These are phyloP conservation scores for Lemur catta DNA, from an alignment of 2,797 vertebrate species.

Conservation along the genomic window DNA sequence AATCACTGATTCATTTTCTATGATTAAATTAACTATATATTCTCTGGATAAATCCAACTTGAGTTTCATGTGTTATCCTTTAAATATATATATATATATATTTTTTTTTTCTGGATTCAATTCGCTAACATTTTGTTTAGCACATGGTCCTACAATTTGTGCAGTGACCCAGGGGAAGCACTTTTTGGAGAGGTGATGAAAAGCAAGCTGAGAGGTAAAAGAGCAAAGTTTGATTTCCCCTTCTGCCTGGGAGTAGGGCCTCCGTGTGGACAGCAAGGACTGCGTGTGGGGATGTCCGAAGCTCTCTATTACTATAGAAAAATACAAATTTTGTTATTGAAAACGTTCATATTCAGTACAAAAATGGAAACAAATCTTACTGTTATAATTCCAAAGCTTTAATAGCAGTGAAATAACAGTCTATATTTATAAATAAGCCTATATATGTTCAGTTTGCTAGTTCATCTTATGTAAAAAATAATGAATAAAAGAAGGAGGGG, in stretches of 20 bases:
- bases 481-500: background rate
- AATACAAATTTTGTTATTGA: background rate
- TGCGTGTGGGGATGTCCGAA: background rate
- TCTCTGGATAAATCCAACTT: background rate
- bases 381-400: slow-evolving; percentile 46
- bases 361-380: background rate
- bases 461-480: background rate
- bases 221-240: background rate
- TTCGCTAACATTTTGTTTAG: background rate
- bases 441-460: background rate
- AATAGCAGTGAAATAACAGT: slow-evolving; percentile 34
- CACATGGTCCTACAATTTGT: background rate
- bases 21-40: background rate
- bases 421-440: background rate
- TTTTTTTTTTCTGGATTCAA: background rate
- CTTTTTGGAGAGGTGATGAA: background rate
- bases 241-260: background rate
- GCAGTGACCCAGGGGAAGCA: background rate
- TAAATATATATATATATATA: background rate
- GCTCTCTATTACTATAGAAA: background rate
- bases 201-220: background rate
- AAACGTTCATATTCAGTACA: background rate
- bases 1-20: slow-evolving; percentile 10
- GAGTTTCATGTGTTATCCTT: background rate
- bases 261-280: background rate